Evolutionary conservation across 1,140 invertebrate genomes (phyloP).

Genomic region (Whitmania pigra): DNA sequence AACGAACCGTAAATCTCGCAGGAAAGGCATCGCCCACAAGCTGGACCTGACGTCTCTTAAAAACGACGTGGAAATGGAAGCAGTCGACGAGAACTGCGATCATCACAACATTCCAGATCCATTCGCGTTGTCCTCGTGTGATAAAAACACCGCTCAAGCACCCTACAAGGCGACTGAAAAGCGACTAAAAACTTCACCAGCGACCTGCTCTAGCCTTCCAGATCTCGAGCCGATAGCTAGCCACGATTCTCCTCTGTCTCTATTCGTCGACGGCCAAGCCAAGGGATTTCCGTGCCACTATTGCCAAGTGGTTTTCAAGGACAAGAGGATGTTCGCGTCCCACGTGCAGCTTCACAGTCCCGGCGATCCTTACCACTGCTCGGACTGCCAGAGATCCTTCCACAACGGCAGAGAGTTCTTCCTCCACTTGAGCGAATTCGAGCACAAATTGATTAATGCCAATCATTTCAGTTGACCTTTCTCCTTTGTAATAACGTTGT

Average conservation of each 20-base stretch:
- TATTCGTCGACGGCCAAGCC: not conserved
- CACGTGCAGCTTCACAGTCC: slow-evolving; percentile 1
- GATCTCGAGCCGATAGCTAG: not conserved
- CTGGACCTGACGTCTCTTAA: not conserved
- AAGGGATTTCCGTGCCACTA: not conserved
- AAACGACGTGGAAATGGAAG: not conserved
- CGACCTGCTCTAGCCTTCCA: not conserved
- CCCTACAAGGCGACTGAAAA: not conserved
- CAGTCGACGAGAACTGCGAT: not conserved
- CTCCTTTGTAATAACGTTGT: no score
- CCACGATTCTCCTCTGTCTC: not conserved
- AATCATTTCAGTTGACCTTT: no score
- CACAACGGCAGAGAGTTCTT: slow-evolving; percentile 5
- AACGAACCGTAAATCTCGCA: not conserved
- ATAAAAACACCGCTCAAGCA: not conserved
- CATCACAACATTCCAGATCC: not conserved
- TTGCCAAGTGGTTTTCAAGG: not conserved
- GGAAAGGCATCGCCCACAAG: slow-evolving; percentile 3
- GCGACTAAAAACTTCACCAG: not conserved
- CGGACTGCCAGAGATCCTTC: not conserved
- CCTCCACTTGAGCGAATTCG: not conserved
- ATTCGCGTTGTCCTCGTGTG: not conserved
- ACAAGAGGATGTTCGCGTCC: not conserved
- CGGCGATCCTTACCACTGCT: not conserved
- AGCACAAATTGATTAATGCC: not conserved